phyloP scores from a whole-genome alignment of 2,888 invertebrate genomes.

The Lacanobia oleracea region DNA sequence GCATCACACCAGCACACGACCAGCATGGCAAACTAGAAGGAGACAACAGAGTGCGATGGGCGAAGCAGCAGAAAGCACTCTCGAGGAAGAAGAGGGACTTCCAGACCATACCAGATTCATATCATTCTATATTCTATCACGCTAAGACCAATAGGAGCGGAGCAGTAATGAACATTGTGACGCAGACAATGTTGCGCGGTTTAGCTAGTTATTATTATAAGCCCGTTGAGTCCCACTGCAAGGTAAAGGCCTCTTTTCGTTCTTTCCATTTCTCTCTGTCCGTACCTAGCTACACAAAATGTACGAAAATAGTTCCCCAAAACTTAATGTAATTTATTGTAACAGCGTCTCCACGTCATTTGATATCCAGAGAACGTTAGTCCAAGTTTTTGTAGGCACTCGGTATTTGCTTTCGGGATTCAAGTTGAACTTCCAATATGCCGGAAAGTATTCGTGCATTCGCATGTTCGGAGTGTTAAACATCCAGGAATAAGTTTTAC shows the following conservation, averaged over 20 bases:
- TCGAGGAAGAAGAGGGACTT: conserved; percentile 95
- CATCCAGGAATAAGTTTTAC: conserved; percentile 82
- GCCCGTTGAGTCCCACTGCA: too few species aligned
- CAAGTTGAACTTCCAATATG: conserved; percentile 85
- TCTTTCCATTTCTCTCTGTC: too few species aligned
- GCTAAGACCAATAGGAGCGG: too few species aligned
- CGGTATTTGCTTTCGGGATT: conserved; percentile 88
- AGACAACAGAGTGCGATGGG: conserved; percentile 95
- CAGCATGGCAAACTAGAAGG: conserved; percentile 93
- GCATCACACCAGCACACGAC: conserved; percentile 92
- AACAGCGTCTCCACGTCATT: conserved; percentile 67
- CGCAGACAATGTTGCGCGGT: too few species aligned
- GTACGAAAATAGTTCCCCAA: not conserved
- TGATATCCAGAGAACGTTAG: conserved; percentile 75
- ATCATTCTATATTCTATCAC: too few species aligned
- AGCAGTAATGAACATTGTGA: too few species aligned
- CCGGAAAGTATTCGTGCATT: conserved; percentile 87
- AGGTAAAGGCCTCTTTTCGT: too few species aligned
- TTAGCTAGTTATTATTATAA: too few species aligned
- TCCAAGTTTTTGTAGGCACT: conserved; percentile 87
- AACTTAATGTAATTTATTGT: not conserved
- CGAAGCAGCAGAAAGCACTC: conserved; percentile 95
- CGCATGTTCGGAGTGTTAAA: conserved; percentile 80
- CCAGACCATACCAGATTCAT: conserved; percentile 79
- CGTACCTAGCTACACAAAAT: too few species aligned